Conservation (phyloP, 2,888 invertebrate genomes). For the Polia nebulosa region DNA sequence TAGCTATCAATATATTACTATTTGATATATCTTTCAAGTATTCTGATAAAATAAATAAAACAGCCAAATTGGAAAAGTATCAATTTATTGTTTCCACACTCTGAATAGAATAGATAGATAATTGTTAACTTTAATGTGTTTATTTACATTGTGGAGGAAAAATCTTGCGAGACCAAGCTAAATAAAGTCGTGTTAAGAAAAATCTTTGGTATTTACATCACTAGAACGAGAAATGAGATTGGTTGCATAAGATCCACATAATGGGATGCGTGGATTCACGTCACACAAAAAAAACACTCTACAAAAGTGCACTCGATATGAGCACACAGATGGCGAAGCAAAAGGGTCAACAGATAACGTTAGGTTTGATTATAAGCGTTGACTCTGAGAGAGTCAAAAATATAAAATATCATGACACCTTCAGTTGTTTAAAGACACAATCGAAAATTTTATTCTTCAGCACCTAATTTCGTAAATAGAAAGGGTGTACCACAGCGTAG, state of each 20-base stretch:
- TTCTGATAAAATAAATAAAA: constrained; percentile 64
- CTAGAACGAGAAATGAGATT: constrained; percentile 36
- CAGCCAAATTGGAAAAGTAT: constrained; percentile 82
- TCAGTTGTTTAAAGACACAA: neutral
- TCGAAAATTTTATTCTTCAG: neutral
- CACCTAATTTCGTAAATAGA: neutral
- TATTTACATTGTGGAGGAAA: constrained; percentile 73
- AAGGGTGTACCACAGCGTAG: neutral
- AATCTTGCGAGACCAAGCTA: constrained; percentile 29
- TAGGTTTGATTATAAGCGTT: neutral
- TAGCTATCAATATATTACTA: neutral
- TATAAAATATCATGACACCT: neutral
- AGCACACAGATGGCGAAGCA: neutral
- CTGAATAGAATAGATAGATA: constrained; percentile 77
- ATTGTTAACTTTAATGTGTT: constrained; percentile 65
- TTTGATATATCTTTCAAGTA: neutral
- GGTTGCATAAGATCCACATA: constrained; percentile 5
- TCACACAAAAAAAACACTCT: no score
- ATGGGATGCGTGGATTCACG: neutral
- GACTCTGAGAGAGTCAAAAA: neutral
- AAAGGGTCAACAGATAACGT: neutral
- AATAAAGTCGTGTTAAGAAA: constrained; percentile 60
- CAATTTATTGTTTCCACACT: constrained; percentile 88
- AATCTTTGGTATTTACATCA: constrained; percentile 78
- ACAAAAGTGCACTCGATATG: neutral